A percentile compares a stretch with the other conserved stretches of the same genome.
Conservation (phyloP, 2,113 vertebrate species). For the Tupaia tana region DNA sequence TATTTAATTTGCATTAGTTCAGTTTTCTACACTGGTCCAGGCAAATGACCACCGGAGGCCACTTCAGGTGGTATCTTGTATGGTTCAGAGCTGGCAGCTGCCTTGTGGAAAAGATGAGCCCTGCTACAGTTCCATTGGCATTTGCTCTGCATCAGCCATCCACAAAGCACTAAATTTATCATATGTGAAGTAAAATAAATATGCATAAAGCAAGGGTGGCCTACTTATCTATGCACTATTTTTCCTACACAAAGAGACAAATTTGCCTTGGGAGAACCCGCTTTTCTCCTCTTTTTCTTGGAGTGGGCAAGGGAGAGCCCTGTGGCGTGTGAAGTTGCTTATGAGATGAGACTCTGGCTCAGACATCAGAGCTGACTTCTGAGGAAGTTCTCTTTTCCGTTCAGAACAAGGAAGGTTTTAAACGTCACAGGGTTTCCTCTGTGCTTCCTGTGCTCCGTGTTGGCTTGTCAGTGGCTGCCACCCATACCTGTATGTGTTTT, state of each 20-base stretch:
- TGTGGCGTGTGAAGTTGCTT: too few relatives aligned
- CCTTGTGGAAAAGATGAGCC: neutral
- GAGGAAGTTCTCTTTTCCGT: neutral
- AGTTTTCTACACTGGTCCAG: neutral
- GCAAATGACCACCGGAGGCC: neutral
- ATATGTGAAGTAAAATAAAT: neutral
- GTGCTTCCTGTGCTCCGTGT: rapidly evolving
- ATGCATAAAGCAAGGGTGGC: neutral
- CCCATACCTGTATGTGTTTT: neutral
- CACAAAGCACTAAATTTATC: neutral
- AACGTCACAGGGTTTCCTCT: neutral
- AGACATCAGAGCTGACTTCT: neutral
- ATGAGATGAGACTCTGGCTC: neutral
- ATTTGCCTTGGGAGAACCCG: neutral
- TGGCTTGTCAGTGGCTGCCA: neutral
- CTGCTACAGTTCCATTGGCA: neutral
- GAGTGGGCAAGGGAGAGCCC: neutral
- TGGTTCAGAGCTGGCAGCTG: neutral
- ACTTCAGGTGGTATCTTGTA: neutral
- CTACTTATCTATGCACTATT: neutral
- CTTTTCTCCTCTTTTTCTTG: neutral
- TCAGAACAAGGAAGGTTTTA: neutral
- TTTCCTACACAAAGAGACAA: neutral
- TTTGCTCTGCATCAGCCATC: neutral
- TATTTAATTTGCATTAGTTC: neutral